Evolutionary conservation across 1,140 invertebrate genomes (phyloP), one percentile per base, ranked within the genome.

Genomic region (Microvelia longipes): DNA sequence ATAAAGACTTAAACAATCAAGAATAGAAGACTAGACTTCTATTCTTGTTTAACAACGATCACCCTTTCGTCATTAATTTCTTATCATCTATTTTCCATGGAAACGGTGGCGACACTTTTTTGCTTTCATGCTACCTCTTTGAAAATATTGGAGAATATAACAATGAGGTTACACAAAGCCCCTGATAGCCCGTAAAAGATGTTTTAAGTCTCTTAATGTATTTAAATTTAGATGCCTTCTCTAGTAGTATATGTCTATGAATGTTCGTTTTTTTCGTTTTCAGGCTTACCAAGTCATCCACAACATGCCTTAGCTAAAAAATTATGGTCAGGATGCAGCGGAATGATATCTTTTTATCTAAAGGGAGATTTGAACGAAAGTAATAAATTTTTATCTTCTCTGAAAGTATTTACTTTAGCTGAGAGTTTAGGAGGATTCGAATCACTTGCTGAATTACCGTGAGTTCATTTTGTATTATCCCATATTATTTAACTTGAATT

Each of bases 361-460:
- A 88, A 88, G 75, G 93, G 92, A 2, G 87, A 84, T n/a, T 73
- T 89, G n/a, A 80, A 87, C 68, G 85, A 95, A 76, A 87, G 92
- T 0, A 80, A 80, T 66, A 88, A 84, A 68, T 96, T 99, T 76
- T 80, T 96, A 15, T 84, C 85, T 74, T 79, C 85, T 5, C 78
- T 96, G 0, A 90, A 94, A 82, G 68, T 94, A 2, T 93, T 98
- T 77, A 88, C 85, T 1, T 79, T 98, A n/a, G 96, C 96, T 14
- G 95, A 97, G 80, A 97, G 93, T 81, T 83, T 98, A 30, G 97
- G 97, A 67, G 95, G 95, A 68, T 96, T 90, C 78, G 96, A 98
- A 79, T 96, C 93, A 79, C 85, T 98, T 50, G 89, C 88, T 1
- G 89, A 91, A 81, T 79, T 91, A 72, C 91, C 92, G 88, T 91